Evolutionary conservation across 2,113 vertebrate species (phyloP).

Genomic region (Tachycineta bicolor): DNA sequence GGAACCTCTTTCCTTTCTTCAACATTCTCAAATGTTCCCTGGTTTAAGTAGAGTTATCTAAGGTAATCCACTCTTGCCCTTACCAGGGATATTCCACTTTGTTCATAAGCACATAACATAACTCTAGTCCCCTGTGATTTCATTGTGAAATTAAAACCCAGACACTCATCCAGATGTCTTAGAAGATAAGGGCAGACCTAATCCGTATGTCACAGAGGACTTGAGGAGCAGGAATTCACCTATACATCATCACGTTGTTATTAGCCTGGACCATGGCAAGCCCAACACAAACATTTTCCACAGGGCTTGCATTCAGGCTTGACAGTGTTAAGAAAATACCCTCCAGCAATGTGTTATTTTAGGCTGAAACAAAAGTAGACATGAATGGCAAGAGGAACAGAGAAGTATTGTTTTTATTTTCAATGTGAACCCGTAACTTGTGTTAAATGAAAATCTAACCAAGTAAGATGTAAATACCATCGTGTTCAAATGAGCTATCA

Average conservation of each 20-base stretch:
- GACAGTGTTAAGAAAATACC: constrained; percentile 82
- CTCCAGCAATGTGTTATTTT: constrained; percentile 81
- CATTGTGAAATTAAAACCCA: constrained; percentile 87
- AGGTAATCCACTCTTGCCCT: constrained; percentile 90
- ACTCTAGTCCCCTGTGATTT: constrained; percentile 78
- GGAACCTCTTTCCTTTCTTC: constrained; percentile 82
- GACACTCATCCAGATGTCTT: constrained; percentile 89
- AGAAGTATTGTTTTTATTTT: constrained; percentile 80
- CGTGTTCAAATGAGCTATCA: constrained; percentile 73
- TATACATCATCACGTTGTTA: constrained; percentile 92
- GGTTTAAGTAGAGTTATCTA: constrained; percentile 87
- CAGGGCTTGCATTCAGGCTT: constrained; percentile 73
- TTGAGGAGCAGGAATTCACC: constrained; percentile 87
- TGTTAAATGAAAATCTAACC: constrained; percentile 76
- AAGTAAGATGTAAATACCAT: constrained; percentile 75
- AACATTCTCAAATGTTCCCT: constrained; percentile 92
- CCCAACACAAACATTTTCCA: constrained; percentile 76
- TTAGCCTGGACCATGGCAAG: constrained; percentile 82
- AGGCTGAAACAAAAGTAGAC: constrained; percentile 85
- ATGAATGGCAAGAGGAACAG: constrained; percentile 83
- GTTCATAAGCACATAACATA: constrained; percentile 79
- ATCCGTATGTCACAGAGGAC: constrained; percentile 84
- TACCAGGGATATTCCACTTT: constrained; percentile 86
- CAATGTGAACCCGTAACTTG: constrained; percentile 75
- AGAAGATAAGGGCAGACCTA: constrained; percentile 88